phyloP scores from a whole-genome alignment of 2,888 invertebrate genomes.

The Clunio marinus region DNA sequence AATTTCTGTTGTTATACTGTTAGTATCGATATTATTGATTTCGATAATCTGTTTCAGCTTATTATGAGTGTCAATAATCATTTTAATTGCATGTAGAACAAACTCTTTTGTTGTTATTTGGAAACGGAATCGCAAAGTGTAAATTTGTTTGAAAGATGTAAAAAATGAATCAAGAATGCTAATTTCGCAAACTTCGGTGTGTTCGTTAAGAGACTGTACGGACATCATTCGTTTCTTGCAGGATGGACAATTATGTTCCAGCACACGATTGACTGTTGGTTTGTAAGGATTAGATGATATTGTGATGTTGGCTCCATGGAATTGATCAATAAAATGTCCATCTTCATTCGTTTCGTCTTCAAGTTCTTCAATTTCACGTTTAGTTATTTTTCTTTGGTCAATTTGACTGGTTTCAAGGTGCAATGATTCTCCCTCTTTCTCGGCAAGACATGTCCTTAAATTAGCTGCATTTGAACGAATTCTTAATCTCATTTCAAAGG shows the following conservation, averaged over 20 bases:
- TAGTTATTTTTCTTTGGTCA: not conserved
- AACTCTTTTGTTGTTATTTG: not conserved
- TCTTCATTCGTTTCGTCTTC: not conserved
- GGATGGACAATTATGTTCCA: not conserved
- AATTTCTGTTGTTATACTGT: not conserved
- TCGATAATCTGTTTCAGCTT: not conserved
- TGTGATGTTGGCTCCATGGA: conserved; percentile 2
- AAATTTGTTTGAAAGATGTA: not conserved
- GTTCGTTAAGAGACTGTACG: not conserved
- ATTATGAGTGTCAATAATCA: not conserved
- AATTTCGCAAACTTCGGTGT: not conserved
- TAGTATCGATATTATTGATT: not conserved
- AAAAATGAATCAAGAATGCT: not conserved
- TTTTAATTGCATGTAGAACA: not conserved
- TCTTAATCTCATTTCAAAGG: not conserved
- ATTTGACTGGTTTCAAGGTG: not conserved
- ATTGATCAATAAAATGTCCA: not conserved
- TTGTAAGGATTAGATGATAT: not conserved
- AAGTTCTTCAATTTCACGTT: not conserved
- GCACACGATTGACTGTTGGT: not conserved
- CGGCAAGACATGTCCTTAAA: not conserved
- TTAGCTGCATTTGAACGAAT: not conserved
- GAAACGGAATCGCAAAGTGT: not conserved
- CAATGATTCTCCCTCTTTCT: not conserved
- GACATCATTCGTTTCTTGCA: conserved; percentile 7